Conservation (phyloP, 92 coral and sea anemone genomes). For the Zoanthus sociatus region DNA sequence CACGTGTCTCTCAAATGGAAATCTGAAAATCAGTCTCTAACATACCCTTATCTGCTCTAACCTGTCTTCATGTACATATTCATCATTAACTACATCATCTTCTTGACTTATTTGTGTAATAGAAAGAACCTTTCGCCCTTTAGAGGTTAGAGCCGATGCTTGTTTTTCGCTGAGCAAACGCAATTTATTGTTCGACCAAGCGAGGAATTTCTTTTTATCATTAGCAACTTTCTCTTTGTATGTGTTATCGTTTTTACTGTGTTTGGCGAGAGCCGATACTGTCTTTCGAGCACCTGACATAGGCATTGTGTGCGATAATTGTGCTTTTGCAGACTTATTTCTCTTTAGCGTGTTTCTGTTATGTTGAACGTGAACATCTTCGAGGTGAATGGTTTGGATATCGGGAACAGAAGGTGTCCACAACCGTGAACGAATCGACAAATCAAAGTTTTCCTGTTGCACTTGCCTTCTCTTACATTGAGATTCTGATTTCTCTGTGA, state of each 20-base stretch:
- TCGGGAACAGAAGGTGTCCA: too few relatives aligned
- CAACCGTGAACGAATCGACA: too few relatives aligned
- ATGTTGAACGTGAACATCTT: too few relatives aligned
- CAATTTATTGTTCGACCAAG: slow-evolving; percentile 23
- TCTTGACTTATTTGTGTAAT: slow-evolving; percentile 1
- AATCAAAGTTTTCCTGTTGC: too few relatives aligned
- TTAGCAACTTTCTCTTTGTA: neutral
- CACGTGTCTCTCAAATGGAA: too few relatives aligned
- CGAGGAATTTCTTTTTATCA: neutral
- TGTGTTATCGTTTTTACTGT: neutral
- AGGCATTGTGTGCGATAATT: neutral
- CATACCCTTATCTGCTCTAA: slow-evolving; percentile 11
- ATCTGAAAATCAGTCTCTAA: neutral
- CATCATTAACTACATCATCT: neutral
- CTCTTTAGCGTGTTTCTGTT: too few relatives aligned
- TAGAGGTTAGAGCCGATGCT: neutral
- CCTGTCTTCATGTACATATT: neutral
- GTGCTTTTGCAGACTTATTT: too few relatives aligned
- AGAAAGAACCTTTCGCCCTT: neutral
- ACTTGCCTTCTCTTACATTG: too few relatives aligned
- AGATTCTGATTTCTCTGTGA: neutral
- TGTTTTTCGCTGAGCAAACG: slow-evolving; percentile 28
- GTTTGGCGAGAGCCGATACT: neutral
- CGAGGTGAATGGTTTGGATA: too few relatives aligned
- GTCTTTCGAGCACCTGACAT: neutral